Evolutionary conservation across 2,888 invertebrate genomes (phyloP).

Genomic region (Morpho achilles): DNA sequence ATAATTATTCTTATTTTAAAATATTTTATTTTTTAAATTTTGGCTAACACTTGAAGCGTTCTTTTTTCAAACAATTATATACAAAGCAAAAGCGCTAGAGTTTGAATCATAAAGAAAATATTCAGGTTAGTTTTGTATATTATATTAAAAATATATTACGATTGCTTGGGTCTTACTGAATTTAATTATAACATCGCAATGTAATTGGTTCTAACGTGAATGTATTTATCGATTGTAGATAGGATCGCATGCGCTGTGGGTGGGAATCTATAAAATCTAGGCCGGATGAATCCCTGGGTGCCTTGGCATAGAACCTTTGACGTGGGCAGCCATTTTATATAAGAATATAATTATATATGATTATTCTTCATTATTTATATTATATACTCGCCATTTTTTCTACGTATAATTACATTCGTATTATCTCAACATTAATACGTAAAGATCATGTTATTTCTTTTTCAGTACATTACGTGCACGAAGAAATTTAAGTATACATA

Average conservation of each 20-base stretch:
- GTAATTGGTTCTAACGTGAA: slow-evolving; percentile 15
- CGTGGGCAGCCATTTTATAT: neutral
- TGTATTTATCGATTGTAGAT: slow-evolving; percentile 26
- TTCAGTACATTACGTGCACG: neutral
- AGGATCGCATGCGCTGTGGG: slow-evolving; percentile 26
- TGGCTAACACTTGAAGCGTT: too few species aligned
- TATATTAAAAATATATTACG: too few species aligned
- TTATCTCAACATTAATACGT: neutral
- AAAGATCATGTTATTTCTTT: neutral
- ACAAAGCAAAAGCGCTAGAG: too few species aligned
- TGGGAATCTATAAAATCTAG: slow-evolving; percentile 27
- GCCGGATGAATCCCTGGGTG: slow-evolving; percentile 5
- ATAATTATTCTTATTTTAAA: too few species aligned
- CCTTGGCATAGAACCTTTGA: neutral
- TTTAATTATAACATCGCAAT: slow-evolving; percentile 10
- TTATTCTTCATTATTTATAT: too few species aligned
- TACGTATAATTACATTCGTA: neutral
- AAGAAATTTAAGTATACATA: too few species aligned
- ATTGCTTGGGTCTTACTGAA: neutral
- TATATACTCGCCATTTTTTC: too few species aligned
- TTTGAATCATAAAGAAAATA: too few species aligned
- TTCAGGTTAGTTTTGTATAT: too few species aligned
- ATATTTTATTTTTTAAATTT: too few species aligned
- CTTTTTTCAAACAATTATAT: too few species aligned
- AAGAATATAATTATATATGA: too few species aligned